Evolutionary conservation across 2,113 vertebrate genomes (phyloP).

Genomic region (Aldabrachelys gigantea): DNA sequence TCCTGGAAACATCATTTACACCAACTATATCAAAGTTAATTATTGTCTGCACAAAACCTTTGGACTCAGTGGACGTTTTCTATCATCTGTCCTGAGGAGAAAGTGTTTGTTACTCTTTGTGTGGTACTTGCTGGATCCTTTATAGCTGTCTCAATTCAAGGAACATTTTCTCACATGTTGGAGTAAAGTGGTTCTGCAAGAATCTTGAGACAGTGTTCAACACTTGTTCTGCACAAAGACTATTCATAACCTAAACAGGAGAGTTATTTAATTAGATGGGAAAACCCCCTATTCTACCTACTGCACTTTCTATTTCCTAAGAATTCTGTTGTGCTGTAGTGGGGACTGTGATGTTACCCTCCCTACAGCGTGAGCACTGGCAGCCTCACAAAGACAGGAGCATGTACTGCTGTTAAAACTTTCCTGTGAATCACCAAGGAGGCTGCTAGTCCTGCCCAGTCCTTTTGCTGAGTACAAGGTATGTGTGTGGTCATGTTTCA

Average conservation of each 20-base stretch:
- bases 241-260: conserved; percentile 62
- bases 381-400: background rate
- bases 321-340: background rate
- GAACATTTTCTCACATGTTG: conserved; percentile 83
- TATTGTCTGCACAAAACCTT: background rate
- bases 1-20: background rate
- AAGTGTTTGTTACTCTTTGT: conserved; percentile 74
- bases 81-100: conserved; percentile 33
- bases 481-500: background rate
- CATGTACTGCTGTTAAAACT: background rate
- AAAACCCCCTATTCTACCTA: background rate
- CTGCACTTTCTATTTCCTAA: background rate
- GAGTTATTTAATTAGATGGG: background rate
- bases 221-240: conserved; percentile 46
- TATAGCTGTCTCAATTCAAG: conserved; percentile 78
- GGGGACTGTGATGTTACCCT: background rate
- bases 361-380: background rate
- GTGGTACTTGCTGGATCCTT: conserved; percentile 73
- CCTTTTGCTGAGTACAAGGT: background rate
- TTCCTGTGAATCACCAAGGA: background rate
- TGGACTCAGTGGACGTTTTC: conserved; percentile 75
- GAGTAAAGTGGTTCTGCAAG: conserved; percentile 73
- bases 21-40: background rate
- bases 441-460: background rate
- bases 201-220: conserved; percentile 75